phyloP scores from a whole-genome alignment of 2,797 vertebrate genomes.

The Cottoperca gobio region DNA sequence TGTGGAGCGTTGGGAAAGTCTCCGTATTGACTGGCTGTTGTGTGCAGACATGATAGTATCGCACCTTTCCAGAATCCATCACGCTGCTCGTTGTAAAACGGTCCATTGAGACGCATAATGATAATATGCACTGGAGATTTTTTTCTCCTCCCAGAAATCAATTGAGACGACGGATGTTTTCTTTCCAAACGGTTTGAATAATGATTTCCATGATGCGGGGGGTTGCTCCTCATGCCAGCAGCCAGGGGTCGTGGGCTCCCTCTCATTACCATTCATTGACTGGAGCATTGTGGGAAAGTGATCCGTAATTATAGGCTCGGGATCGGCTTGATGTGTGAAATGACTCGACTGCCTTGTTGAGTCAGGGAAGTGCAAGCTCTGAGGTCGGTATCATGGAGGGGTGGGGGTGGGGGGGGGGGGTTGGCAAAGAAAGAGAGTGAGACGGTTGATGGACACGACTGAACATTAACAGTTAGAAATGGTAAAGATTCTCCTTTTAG shows the following conservation, averaged over 20 bases:
- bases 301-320: conserved; percentile 62
- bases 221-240: conserved; percentile 46
- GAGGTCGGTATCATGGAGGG: conserved; percentile 34
- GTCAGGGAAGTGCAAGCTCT: conserved; percentile 33
- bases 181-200: conserved; percentile 39
- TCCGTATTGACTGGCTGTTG: conserved; percentile 29
- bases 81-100: conserved; percentile 23
- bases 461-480: conserved; percentile 39
- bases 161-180: conserved; percentile 56
- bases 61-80: conserved; percentile 51
- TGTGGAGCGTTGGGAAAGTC: conserved; percentile 3
- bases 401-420: too few species aligned
- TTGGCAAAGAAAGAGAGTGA: too few species aligned
- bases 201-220: conserved; percentile 51
- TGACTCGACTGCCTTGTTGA: conserved; percentile 52
- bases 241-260: conserved; percentile 44
- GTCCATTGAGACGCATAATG: conserved; percentile 42
- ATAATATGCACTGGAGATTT: conserved; percentile 43
- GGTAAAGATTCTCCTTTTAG: conserved; percentile 25
- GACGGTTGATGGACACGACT: conserved; percentile 3
- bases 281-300: conserved; percentile 51
- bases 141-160: conserved; percentile 53
- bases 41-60: conserved; percentile 27
- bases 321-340: conserved; percentile 56
- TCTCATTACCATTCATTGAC: conserved; percentile 68